A percentile compares a stretch with the other conserved stretches of the same genome.
Evolutionary conservation across 2,797 vertebrate genomes (phyloP).

Genomic region (Mastacembelus armatus): DNA sequence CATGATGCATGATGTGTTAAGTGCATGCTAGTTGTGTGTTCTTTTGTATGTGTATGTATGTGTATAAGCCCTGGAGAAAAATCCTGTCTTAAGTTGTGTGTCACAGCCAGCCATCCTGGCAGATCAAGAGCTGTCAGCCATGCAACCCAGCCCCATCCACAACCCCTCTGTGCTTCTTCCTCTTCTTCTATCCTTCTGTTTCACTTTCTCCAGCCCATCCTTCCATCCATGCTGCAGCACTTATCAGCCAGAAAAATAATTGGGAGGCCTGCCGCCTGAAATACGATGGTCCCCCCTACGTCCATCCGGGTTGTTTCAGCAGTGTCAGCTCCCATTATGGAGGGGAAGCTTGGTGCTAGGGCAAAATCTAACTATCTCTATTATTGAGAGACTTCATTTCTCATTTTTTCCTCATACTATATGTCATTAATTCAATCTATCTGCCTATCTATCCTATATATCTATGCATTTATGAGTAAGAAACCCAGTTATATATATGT

Average conservation of each 20-base stretch:
- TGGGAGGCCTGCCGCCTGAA: conserved; percentile 81
- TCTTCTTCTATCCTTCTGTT: conserved; percentile 18
- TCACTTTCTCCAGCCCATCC: conserved; percentile 48
- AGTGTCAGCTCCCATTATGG: conserved; percentile 81
- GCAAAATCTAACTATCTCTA: conserved; percentile 60
- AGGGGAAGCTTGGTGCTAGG: conserved; percentile 37
- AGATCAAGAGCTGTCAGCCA: conserved; percentile 83
- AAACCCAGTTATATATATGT: too few species aligned
- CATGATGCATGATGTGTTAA: conserved; percentile 52
- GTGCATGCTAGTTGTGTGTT: conserved; percentile 40
- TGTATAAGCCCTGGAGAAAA: conserved; percentile 52
- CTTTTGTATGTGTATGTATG: conserved; percentile 32
- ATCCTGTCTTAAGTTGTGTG: conserved; percentile 59
- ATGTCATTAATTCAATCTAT: conserved; percentile 27
- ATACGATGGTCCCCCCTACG: conserved; percentile 72
- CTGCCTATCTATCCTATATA: background rate
- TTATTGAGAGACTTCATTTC: conserved; percentile 17
- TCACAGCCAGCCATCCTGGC: conserved; percentile 79
- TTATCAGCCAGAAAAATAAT: conserved; percentile 87
- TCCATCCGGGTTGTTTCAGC: conserved; percentile 78
- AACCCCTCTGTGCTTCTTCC: conserved; percentile 42
- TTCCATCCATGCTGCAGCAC: conserved; percentile 70
- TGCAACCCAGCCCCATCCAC: conserved; percentile 66
- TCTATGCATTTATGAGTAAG: too few species aligned
- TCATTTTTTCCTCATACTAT: conserved; percentile 15